Conservation (phyloP, 2,888 invertebrate genomes). For the Lasioglossum malachurum region DNA sequence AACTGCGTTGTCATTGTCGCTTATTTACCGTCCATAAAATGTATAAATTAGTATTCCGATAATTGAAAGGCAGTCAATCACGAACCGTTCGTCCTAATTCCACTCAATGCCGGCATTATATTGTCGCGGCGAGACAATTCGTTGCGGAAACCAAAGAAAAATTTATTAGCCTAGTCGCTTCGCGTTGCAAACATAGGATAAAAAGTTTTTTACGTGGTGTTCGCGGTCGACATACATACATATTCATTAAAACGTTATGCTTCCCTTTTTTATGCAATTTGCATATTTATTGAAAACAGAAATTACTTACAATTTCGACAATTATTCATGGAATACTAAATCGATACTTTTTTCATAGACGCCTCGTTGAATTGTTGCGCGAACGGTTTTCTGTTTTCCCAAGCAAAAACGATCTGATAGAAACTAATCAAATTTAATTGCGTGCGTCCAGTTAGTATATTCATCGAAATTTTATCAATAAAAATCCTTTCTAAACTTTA, state of each 20-base stretch:
- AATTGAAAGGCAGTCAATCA: conserved; percentile 26
- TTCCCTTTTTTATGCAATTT: not conserved
- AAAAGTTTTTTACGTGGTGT: conserved; percentile 12
- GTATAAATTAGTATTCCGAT: conserved; percentile 21
- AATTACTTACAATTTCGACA: not conserved
- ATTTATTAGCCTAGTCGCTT: not conserved
- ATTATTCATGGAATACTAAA: conserved; percentile 4
- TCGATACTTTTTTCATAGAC: not conserved
- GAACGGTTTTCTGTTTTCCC: not conserved
- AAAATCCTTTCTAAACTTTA: not conserved
- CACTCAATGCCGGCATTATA: not conserved
- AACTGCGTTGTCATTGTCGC: not conserved
- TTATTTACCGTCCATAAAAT: conserved; percentile 16
- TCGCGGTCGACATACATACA: not conserved
- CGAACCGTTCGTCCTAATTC: conserved; percentile 8
- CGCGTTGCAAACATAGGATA: not conserved
- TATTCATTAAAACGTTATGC: conserved; percentile 2
- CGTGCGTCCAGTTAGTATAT: not conserved
- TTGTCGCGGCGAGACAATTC: not conserved
- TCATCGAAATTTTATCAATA: not conserved
- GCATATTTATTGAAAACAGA: conserved; percentile 11
- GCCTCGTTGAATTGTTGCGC: not conserved
- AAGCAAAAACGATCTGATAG: not conserved
- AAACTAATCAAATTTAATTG: not conserved
- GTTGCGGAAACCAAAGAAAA: not conserved